phyloP scores from a whole-genome alignment of 2,113 vertebrate genomes.

The Centropus bengalensis region DNA sequence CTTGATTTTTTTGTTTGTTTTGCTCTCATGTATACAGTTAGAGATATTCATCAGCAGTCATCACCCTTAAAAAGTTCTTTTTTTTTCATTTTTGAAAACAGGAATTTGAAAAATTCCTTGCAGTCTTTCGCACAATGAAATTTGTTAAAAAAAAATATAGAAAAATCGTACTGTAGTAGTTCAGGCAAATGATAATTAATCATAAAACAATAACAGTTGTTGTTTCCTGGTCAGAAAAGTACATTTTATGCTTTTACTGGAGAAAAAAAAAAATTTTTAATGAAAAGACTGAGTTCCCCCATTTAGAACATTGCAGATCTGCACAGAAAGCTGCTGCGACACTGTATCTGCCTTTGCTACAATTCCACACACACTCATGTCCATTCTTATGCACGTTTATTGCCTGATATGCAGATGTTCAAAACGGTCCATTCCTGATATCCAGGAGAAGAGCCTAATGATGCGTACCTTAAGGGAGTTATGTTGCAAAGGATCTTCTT shows the following conservation, averaged over 20 bases:
- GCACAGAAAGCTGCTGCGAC: slow-evolving; percentile 58
- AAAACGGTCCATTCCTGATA: slow-evolving; percentile 73
- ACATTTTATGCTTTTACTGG: neutral
- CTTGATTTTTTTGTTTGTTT: neutral
- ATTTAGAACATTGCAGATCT: neutral
- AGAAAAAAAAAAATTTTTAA: neutral
- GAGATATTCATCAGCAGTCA: neutral
- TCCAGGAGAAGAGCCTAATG: slow-evolving; percentile 80
- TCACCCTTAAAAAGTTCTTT: neutral
- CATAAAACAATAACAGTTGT: neutral
- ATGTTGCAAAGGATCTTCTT: slow-evolving; percentile 76
- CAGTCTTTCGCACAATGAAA: neutral
- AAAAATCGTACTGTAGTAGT: neutral
- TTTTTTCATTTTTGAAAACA: neutral
- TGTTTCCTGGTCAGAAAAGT: neutral
- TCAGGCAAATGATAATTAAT: neutral
- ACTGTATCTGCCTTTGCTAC: neutral
- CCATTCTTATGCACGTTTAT: slow-evolving; percentile 67
- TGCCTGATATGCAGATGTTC: slow-evolving; percentile 85
- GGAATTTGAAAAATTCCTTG: neutral
- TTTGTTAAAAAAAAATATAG: neutral
- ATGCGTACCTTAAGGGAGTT: slow-evolving; percentile 78
- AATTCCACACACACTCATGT: slow-evolving; percentile 30
- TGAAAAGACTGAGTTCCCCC: neutral
- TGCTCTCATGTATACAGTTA: neutral